A percentile compares a stretch with the other conserved stretches of the same genome.
phyloP scores from a whole-genome alignment of 2,797 vertebrate species.

The Pangasius sanitwongsei region DNA sequence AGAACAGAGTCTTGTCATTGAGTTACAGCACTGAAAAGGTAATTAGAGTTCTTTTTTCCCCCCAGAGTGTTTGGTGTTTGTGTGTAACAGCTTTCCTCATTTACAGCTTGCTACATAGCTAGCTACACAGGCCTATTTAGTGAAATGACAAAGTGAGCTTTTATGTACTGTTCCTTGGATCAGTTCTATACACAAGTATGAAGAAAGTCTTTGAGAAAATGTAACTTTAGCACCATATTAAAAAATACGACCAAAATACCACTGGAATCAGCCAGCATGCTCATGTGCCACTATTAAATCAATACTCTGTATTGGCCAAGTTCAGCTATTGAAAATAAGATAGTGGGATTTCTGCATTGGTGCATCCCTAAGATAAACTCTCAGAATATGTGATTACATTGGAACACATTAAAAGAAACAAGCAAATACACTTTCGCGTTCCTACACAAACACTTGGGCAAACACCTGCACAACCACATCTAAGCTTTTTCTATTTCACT shows the following conservation, averaged over 20 bases:
- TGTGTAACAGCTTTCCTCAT: conserved; percentile 34
- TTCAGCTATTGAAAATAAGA: not conserved
- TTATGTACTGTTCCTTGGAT: not conserved
- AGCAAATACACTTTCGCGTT: not conserved
- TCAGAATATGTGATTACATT: not conserved
- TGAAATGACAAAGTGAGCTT: not conserved
- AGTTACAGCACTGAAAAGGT: conserved; percentile 30
- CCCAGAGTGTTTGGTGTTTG: conserved; percentile 27
- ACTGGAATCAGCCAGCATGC: not conserved
- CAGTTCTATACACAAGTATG: not conserved
- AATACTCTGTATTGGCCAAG: not conserved
- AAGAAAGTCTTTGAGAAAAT: not conserved
- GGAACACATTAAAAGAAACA: not conserved
- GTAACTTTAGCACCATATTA: not conserved
- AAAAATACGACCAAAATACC: not conserved
- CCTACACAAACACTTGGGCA: not conserved
- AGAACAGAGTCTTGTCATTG: not conserved
- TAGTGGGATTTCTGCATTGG: not conserved
- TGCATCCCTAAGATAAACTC: not conserved
- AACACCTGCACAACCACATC: not conserved
- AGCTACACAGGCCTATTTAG: not conserved
- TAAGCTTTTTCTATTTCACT: conserved; percentile 6
- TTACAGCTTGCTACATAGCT: conserved; percentile 16
- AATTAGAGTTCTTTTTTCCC: conserved; percentile 35
- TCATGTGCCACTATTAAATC: not conserved